A percentile compares a stretch with the other conserved stretches of the same genome.
Evolutionary conservation across 2,888 invertebrate species (phyloP).

Genomic region (Thalpophila matura): DNA sequence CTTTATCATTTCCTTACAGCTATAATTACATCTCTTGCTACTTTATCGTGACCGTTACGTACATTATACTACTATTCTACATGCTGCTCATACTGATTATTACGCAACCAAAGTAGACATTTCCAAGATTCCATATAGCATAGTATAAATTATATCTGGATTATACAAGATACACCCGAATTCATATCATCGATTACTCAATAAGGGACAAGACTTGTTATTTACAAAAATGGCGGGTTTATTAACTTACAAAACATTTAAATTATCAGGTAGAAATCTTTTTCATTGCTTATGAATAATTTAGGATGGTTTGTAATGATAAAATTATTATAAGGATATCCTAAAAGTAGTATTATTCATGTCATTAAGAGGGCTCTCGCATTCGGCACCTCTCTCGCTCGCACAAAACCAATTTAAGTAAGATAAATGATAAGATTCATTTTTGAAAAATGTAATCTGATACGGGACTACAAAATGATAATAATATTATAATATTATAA

Average conservation of each 20-base stretch:
- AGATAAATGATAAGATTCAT: too few relatives aligned
- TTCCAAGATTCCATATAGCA: constrained; percentile 51
- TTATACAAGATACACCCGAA: constrained; percentile 61
- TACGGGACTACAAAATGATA: too few relatives aligned
- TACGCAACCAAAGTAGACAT: constrained; percentile 68
- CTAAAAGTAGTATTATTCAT: constrained; percentile 29
- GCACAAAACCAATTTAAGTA: too few relatives aligned
- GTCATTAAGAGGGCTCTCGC: too few relatives aligned
- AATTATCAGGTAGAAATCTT: constrained; percentile 52
- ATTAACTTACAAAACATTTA: constrained; percentile 55
- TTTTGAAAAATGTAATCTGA: too few relatives aligned
- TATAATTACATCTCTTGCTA: constrained; percentile 87
- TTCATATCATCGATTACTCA: constrained; percentile 55
- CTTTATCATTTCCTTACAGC: constrained; percentile 84
- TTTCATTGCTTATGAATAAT: constrained; percentile 48
- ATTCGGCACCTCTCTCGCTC: too few relatives aligned
- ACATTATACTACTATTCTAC: constrained; percentile 81
- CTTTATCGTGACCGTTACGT: constrained; percentile 83
- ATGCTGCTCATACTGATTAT: constrained; percentile 75
- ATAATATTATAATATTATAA: too few relatives aligned
- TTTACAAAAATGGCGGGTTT: constrained; percentile 68
- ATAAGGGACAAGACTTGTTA: constrained; percentile 60
- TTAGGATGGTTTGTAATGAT: constrained; percentile 42
- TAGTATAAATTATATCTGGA: constrained; percentile 60
- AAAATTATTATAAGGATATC: constrained; percentile 32